These are phyloP conservation scores for Melanotaenia maccullochi DNA, from an alignment of 2,797 vertebrate species.

Conservation along the genomic window DNA sequence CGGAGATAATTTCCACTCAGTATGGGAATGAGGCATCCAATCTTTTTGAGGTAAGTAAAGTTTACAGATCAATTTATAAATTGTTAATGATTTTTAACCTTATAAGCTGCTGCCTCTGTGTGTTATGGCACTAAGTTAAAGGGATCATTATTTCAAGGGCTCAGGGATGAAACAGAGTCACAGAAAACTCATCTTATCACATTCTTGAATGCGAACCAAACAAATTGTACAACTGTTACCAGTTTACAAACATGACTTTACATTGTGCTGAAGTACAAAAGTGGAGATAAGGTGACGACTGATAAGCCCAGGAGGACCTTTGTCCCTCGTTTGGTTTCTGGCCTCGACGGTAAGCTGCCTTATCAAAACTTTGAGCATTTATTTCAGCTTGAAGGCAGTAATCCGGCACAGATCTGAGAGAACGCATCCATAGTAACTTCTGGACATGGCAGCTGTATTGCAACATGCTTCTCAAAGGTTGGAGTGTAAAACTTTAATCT, in stretches of 20 bases:
- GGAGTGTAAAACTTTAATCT: slow-evolving; percentile 81
- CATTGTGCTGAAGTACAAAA: slow-evolving; percentile 63
- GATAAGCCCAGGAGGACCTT: slow-evolving; percentile 79
- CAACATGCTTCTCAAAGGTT: slow-evolving; percentile 73
- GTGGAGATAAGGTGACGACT: slow-evolving; percentile 52
- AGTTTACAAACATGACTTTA: slow-evolving; percentile 72
- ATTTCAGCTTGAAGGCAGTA: slow-evolving; percentile 48
- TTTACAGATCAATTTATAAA: background rate
- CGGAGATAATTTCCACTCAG: slow-evolving; percentile 98
- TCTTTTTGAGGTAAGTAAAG: slow-evolving; percentile 94
- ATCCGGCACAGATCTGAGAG: slow-evolving; percentile 65
- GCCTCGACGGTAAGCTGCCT: slow-evolving; percentile 45
- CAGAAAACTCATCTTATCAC: slow-evolving; percentile 31
- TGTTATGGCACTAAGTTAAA: slow-evolving; percentile 14
- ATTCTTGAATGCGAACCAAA: slow-evolving; percentile 48
- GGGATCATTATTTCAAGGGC: slow-evolving; percentile 33
- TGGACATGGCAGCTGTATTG: slow-evolving; percentile 62
- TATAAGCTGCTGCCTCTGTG: slow-evolving; percentile 1
- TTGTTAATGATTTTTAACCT: slow-evolving; percentile 1
- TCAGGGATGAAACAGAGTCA: slow-evolving; percentile 44
- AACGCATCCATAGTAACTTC: slow-evolving; percentile 54
- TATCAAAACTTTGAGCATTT: slow-evolving; percentile 66
- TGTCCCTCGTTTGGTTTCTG: slow-evolving; percentile 67
- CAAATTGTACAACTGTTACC: slow-evolving; percentile 47
- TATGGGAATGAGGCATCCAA: slow-evolving; percentile 95